Percentiles rank a stretch among this genome's conserved stretches.
phyloP scores from a whole-genome alignment of 2,797 vertebrate species.

The Silurus lanzhouensis region DNA sequence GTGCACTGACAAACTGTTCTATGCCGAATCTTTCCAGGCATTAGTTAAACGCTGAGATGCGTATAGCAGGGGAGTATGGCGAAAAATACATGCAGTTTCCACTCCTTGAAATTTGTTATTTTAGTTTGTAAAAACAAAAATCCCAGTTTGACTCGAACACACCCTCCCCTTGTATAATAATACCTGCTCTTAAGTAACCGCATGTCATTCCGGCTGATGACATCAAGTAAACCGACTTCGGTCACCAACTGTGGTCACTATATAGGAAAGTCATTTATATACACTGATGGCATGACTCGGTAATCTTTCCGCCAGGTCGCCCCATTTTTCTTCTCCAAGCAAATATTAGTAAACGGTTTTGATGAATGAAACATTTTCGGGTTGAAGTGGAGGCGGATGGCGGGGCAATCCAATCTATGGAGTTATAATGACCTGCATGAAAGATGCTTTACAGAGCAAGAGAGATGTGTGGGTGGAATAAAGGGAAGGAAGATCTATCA shows the following conservation, averaged over 20 bases:
- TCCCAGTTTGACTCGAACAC: too few relatives aligned
- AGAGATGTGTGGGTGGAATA: slow-evolving; percentile 14
- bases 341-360: slow-evolving; percentile 60
- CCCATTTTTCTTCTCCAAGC: slow-evolving; percentile 58
- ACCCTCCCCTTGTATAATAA: not conserved
- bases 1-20: too few relatives aligned
- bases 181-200: not conserved
- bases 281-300: slow-evolving; percentile 49
- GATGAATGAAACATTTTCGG: slow-evolving; percentile 66
- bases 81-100: too few relatives aligned
- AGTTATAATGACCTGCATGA: slow-evolving; percentile 63
- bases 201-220: not conserved
- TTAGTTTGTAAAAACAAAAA: too few relatives aligned
- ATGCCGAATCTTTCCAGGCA: too few relatives aligned
- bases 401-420: slow-evolving; percentile 59
- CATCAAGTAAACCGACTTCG: not conserved
- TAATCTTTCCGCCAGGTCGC: slow-evolving; percentile 52
- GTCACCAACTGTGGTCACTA: not conserved
- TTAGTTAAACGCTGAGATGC: too few relatives aligned
- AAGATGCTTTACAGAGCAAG: slow-evolving; percentile 57
- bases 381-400: slow-evolving; percentile 59
- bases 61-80: too few relatives aligned
- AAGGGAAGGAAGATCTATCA: not conserved
- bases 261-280: not conserved
- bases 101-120: too few relatives aligned